Conservation (phyloP, 2,888 invertebrate species). For the Volucella inanis region DNA sequence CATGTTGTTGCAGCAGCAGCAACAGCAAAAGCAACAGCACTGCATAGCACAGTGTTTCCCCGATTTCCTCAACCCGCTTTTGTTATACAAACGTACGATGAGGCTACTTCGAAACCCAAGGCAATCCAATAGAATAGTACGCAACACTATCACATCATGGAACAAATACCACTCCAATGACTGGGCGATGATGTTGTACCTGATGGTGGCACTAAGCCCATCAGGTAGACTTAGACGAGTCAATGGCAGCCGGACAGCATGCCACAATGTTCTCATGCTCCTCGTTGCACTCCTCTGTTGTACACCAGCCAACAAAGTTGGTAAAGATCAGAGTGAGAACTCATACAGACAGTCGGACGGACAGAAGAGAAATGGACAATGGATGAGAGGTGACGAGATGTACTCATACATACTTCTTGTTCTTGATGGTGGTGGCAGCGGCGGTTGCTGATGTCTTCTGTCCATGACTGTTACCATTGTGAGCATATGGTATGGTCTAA, state of each 20-base stretch:
- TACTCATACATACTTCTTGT: neutral
- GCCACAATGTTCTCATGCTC: constrained; percentile 51
- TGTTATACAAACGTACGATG: neutral
- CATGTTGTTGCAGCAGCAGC: constrained; percentile 68
- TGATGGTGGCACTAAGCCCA: constrained; percentile 65
- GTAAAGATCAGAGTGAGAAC: constrained; percentile 70
- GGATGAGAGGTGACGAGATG: neutral
- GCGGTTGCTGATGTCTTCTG: neutral
- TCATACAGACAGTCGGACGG: constrained; percentile 33
- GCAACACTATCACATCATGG: constrained; percentile 40
- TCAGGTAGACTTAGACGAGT: constrained; percentile 73
- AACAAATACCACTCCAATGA: constrained; percentile 41
- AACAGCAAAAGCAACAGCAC: constrained; percentile 26
- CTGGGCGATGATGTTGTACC: constrained; percentile 52
- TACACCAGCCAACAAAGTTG: constrained; percentile 48
- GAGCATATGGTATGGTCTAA: constrained; percentile 60
- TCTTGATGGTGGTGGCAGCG: constrained; percentile 10
- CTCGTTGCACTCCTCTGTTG: constrained; percentile 35
- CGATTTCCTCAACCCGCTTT: constrained; percentile 12
- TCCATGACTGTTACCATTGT: constrained; percentile 35
- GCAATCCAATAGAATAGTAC: constrained; percentile 57
- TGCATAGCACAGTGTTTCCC: constrained; percentile 38
- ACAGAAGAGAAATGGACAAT: constrained; percentile 28
- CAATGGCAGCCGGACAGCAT: constrained; percentile 74
- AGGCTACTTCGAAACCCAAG: constrained; percentile 45